Conservation (phyloP, 2,888 invertebrate genomes). For the Sicus ferrugineus region DNA sequence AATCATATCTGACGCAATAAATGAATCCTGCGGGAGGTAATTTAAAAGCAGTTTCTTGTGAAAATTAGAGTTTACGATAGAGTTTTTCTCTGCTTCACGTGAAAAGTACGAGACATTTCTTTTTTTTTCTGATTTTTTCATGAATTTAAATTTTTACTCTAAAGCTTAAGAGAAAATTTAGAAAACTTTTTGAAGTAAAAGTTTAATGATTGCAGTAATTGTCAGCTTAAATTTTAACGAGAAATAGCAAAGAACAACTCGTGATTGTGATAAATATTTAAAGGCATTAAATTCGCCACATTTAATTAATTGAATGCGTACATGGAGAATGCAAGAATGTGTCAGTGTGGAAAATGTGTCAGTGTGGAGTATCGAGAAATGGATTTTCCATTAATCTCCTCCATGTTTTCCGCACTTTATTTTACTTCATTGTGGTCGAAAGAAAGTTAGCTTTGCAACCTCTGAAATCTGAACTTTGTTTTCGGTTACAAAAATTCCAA, state of each 20-base stretch:
- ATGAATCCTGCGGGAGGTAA: constrained; percentile 20
- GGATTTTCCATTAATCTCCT: neutral
- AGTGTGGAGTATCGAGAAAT: neutral
- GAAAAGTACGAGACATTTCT: too few species aligned
- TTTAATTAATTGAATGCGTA: constrained; percentile 19
- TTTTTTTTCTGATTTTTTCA: too few species aligned
- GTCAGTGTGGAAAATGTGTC: constrained; percentile 5
- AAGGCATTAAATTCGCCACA: constrained; percentile 13
- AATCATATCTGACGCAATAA: constrained; percentile 14
- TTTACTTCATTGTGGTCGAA: neutral
- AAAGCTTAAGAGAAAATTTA: too few species aligned
- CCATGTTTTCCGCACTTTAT: neutral
- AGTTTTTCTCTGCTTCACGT: neutral
- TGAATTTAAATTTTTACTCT: too few species aligned
- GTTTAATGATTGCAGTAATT: too few species aligned
- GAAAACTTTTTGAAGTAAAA: too few species aligned
- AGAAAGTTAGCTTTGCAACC: neutral
- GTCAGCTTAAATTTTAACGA: too few species aligned
- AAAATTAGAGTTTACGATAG: neutral
- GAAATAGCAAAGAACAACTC: neutral
- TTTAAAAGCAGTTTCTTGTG: constrained; percentile 13
- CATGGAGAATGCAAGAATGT: neutral
- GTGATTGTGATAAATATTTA: neutral
- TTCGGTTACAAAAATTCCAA: neutral
- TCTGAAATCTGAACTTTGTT: neutral